Base-by-base conservation (phyloP, 2,113 vertebrate species). In the Oreochromis tanganicae region DNA sequence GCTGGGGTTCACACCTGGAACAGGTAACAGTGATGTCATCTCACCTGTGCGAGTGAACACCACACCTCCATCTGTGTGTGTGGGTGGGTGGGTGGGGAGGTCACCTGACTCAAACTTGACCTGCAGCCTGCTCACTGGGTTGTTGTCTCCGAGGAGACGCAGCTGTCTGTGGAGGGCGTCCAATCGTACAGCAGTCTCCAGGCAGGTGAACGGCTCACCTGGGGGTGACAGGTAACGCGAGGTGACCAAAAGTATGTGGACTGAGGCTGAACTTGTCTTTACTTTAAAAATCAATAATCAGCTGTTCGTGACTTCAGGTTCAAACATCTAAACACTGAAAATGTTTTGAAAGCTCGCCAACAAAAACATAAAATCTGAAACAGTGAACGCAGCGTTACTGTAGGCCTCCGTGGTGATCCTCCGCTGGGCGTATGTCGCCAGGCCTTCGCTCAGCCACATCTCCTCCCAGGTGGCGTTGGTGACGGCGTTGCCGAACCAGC, bases 391-490 rank as follows among this genome's bases (percentile, higher is more conserved):
- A 0, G 16, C 32, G 41, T 7, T 96, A 99, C 98, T 98, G 0
- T 98, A 99, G 83, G 97, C 98, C 96, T 98, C 97, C 0, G 97
- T 98, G 87, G 98, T 99, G 95, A 99, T 99, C 19, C 98, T 97
- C 57, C 98, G 96, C 96, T 99, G 98, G 0, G 98, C 98, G 0
- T 99, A 99, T 0, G 98, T 99, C 86, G 98, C 98, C 32, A 99
- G 96, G 3, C 98, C 98, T 87, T 99, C 98, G 0, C 98, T 99
- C 93, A 99, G 96, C 98, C 98, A 99, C 98, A 99, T 99, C 96
- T 99, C 98, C 93, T 99, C 98, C 98, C 98, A 99, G 0, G 97
- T 98, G 91, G 98, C 98, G 0, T 99, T 99, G 95, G 98, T 99
- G 95, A 99, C 98, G 0, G 98, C 98, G 0, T 99, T 99, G 32